Evolutionary conservation across 2,888 invertebrate species (phyloP).

Genomic region (Conomelus anceps): DNA sequence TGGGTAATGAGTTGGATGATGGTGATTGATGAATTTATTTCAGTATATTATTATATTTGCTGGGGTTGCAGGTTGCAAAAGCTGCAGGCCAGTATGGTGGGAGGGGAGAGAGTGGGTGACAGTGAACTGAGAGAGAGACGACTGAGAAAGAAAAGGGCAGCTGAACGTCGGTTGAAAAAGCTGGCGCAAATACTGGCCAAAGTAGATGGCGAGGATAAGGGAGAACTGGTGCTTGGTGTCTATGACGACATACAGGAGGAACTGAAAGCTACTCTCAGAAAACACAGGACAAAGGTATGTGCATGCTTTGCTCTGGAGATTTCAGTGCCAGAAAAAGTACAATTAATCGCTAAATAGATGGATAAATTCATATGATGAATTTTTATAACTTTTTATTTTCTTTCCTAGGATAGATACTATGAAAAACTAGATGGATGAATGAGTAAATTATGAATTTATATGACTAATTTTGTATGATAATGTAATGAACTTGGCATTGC

Average conservation of each 20-base stretch:
- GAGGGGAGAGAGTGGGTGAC: conserved; percentile 70
- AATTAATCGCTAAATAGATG: too few species aligned
- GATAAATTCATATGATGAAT: too few species aligned
- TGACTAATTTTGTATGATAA: too few species aligned
- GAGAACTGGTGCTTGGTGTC: conserved; percentile 55
- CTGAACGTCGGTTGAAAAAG: conserved; percentile 56
- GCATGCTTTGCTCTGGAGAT: not conserved
- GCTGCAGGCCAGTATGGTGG: conserved; percentile 68
- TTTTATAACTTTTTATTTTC: too few species aligned
- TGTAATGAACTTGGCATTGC: too few species aligned
- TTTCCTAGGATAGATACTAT: too few species aligned
- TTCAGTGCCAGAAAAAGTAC: too few species aligned
- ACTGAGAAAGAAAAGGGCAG: conserved; percentile 58
- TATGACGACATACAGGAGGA: conserved; percentile 74
- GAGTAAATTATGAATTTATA: too few species aligned
- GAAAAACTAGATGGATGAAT: too few species aligned
- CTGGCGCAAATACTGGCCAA: conserved; percentile 52
- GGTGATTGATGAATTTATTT: not conserved
- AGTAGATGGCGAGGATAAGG: conserved; percentile 58
- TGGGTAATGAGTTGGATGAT: too few species aligned
- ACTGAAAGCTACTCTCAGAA: conserved; percentile 59
- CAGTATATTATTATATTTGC: conserved; percentile 13
- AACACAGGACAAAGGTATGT: conserved; percentile 56
- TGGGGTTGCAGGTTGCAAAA: conserved; percentile 47
- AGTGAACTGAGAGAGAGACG: conserved; percentile 61